phyloP scores from a whole-genome alignment of 2,888 invertebrate genomes.

The Sepioteuthis lessoniana region DNA sequence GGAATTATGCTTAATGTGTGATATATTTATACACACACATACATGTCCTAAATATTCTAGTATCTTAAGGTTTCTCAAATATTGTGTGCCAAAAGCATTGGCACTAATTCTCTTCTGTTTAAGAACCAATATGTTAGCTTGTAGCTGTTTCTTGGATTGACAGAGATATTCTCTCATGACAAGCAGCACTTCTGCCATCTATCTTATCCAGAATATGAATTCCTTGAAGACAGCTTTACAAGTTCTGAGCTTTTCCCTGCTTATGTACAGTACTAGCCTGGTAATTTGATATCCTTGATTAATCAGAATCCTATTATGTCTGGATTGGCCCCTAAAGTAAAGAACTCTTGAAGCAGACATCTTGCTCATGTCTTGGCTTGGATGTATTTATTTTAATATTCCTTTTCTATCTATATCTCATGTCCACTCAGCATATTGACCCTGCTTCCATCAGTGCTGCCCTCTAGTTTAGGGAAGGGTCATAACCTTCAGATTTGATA shows the following conservation, averaged over 20 bases:
- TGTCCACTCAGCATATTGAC: background rate
- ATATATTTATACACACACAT: too few species aligned
- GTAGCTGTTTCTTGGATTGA: background rate
- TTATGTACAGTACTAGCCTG: background rate
- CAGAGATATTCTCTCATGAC: background rate
- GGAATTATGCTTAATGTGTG: too few species aligned
- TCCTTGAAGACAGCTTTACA: background rate
- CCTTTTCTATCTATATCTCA: background rate
- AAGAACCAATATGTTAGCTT: background rate
- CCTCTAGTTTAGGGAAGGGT: background rate
- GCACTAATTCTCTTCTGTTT: background rate
- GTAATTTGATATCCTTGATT: slow-evolving; percentile 4
- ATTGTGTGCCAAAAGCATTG: background rate
- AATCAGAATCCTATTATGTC: slow-evolving; percentile 10
- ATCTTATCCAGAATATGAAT: background rate
- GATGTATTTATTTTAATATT: background rate
- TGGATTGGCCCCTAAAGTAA: background rate
- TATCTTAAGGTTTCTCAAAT: background rate
- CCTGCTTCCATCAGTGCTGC: background rate
- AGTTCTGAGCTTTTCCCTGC: background rate
- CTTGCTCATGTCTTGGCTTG: background rate
- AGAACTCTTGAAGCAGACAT: background rate
- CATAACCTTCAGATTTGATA: background rate
- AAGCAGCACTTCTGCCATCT: background rate
- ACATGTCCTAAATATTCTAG: background rate